phyloP scores from a whole-genome alignment of 1,140 invertebrate genomes.

The Pantala flavescens region DNA sequence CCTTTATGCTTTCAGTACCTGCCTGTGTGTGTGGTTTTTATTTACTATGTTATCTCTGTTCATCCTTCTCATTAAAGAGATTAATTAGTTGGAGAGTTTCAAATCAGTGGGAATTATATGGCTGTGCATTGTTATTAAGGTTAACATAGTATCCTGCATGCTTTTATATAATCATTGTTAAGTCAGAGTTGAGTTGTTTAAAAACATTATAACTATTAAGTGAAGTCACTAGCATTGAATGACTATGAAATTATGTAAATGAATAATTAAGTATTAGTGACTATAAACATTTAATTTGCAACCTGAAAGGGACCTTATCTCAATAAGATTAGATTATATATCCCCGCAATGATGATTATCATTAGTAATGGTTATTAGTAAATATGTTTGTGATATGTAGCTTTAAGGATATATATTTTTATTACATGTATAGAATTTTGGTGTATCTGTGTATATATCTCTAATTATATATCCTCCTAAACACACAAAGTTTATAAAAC shows the following conservation, averaged over 20 bases:
- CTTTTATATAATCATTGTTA: background rate
- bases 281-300: background rate
- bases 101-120: background rate
- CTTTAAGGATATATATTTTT: slow-evolving; percentile 5
- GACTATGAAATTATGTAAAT: background rate
- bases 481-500: background rate
- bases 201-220: background rate
- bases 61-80: background rate
- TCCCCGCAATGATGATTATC: background rate
- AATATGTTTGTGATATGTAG: slow-evolving; percentile 10
- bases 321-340: background rate
- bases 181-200: background rate
- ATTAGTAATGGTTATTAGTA: background rate
- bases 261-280: background rate
- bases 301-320: background rate
- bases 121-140: background rate
- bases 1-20: slow-evolving; percentile 1
- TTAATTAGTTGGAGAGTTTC: background rate
- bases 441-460: background rate
- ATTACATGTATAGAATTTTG: background rate
- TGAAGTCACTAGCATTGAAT: background rate
- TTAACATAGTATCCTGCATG: background rate
- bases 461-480: no score
- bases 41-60: background rate
- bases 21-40: background rate